Evolutionary conservation across 1,140 invertebrate species (phyloP), one percentile per base, ranked within the genome.

Genomic region (Drosophila asahinai): DNA sequence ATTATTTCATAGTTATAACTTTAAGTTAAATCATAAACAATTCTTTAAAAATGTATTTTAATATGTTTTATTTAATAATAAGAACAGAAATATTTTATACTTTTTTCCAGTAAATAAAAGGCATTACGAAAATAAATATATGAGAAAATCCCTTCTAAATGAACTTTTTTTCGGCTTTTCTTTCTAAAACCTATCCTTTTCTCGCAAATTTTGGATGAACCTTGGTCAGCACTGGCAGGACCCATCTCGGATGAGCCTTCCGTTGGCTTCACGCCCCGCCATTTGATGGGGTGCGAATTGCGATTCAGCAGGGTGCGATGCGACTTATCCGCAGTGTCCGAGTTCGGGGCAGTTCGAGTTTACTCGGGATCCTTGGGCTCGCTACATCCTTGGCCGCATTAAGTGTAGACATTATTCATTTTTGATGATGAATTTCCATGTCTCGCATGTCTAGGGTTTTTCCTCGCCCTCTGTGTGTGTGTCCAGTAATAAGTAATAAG

Each of bases 321-420:
- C 75, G 83, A 73, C 76, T 83, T 82, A 86, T 76, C 83, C 83
- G 11, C 25, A 57, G 49, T 65, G 66, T 73, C 73, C 80, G 47
- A 36, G 27, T 40, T 6, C 36, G 22, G 49, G 51, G 80, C 42
- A 63, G 67, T 58, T 63, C 33, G 61, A 25, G 17, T 25, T 65
- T 43, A n/a, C 54, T 27, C n/a, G 60, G 15, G 11, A 42, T 64
- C 49, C 33, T 25, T 30, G 2, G 40, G 48, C 9, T 40, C 47
- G 66, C 48, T 38, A 60, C 80, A 49, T 71, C 64, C 77, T 61
- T 59, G 73, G 78, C 71, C 80, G 87, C 86, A 91, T 90, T 91
- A 91, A 91, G 87, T 91, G 87, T 91, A 91, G 86, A 91, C 86
- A 91, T 91, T 91, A 91, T 91, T 91, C 86, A 91, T 91, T 91